These are phyloP conservation scores for Hirundo rustica DNA, from an alignment of 2,797 vertebrate species.

Conservation along the genomic window DNA sequence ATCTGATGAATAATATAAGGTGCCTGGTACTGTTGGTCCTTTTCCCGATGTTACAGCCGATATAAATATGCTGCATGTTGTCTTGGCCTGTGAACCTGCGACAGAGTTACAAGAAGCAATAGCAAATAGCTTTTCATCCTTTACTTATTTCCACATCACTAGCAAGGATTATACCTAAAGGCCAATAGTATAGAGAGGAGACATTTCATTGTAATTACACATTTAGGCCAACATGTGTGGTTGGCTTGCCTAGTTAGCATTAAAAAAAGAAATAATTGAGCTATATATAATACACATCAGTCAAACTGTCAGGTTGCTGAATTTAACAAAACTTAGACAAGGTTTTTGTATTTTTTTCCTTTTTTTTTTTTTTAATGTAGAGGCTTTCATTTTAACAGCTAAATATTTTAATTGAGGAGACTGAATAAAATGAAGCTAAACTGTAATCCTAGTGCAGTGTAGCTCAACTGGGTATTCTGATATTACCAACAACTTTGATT, in stretches of 20 bases:
- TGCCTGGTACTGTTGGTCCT: conserved; percentile 47
- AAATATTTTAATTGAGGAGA: conserved; percentile 73
- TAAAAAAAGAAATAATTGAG: conserved; percentile 82
- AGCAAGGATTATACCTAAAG: conserved; percentile 75
- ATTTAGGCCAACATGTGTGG: conserved; percentile 73
- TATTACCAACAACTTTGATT: conserved; percentile 58
- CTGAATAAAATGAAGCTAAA: conserved; percentile 69
- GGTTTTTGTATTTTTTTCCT: conserved; percentile 40
- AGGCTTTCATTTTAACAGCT: conserved; percentile 73
- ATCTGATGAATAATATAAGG: conserved; percentile 41
- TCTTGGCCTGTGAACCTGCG: conserved; percentile 58
- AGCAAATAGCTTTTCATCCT: conserved; percentile 65
- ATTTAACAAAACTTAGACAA: conserved; percentile 77
- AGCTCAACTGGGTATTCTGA: conserved; percentile 62
- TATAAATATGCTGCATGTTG: conserved; percentile 9
- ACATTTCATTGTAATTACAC: conserved; percentile 76
- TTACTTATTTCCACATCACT: conserved; percentile 64
- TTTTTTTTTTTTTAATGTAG: conserved; percentile 66
- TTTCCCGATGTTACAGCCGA: neutral
- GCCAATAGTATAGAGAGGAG: conserved; percentile 70
- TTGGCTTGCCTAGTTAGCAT: conserved; percentile 81
- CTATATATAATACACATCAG: conserved; percentile 80
- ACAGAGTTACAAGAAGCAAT: conserved; percentile 62
- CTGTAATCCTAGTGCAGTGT: conserved; percentile 63
- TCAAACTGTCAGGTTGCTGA: conserved; percentile 78